A percentile compares a stretch with the other conserved stretches of the same genome.
These are phyloP conservation scores for Tribolium freemani DNA, from an alignment of 2,888 invertebrate species.

Conservation along the genomic window DNA sequence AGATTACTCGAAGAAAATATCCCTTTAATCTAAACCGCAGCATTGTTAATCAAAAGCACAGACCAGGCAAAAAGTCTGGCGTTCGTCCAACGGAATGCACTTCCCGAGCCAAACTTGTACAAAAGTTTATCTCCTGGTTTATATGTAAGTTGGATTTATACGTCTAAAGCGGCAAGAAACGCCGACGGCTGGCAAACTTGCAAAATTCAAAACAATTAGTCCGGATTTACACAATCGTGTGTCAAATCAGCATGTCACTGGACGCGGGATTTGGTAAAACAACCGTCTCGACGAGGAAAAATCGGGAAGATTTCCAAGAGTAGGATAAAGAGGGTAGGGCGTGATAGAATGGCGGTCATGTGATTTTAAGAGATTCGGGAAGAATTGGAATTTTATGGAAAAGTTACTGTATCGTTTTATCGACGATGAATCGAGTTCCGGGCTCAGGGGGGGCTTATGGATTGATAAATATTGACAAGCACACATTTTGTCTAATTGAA, in stretches of 20 bases:
- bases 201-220: slow-evolving; percentile 34
- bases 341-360: background rate
- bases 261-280: background rate
- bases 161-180: slow-evolving; percentile 23
- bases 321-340: background rate
- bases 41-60: slow-evolving; percentile 13
- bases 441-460: background rate
- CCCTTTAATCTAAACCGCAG: background rate
- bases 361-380: background rate
- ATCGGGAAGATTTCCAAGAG: background rate
- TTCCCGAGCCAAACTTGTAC: slow-evolving; percentile 23
- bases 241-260: background rate
- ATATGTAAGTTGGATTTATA: slow-evolving; percentile 28
- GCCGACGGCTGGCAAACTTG: background rate
- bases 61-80: slow-evolving; percentile 17
- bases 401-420: slow-evolving; percentile 16
- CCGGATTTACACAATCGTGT: slow-evolving; percentile 20
- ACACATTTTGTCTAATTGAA: background rate
- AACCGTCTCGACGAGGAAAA: background rate
- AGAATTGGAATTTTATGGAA: slow-evolving; percentile 1
- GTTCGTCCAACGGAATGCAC: slow-evolving; percentile 23
- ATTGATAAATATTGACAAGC: background rate
- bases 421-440: background rate
- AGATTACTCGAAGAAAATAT: background rate
- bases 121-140: slow-evolving; percentile 30